Percentiles rank a stretch among this genome's conserved stretches.
Conservation (phyloP, 1,140 invertebrate genomes). For the Pseudomyrmex sp. region DNA sequence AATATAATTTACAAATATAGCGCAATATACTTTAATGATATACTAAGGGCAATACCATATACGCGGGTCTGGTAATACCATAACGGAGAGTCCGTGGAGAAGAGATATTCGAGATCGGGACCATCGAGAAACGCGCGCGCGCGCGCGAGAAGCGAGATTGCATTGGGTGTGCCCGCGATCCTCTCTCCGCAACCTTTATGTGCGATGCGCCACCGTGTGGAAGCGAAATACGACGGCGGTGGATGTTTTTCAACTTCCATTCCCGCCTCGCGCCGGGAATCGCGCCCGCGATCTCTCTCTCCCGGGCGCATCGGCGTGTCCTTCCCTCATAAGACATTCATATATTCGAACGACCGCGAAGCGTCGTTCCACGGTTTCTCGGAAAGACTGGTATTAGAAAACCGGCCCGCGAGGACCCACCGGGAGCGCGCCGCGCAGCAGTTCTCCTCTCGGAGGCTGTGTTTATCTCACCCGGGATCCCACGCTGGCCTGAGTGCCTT, state of each 20-base stretch:
- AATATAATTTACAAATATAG: too few relatives aligned
- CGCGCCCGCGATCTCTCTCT: conserved; percentile 11
- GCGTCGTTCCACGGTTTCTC: conserved; percentile 68
- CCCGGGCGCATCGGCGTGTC: conserved; percentile 12
- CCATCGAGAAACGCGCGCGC: neutral
- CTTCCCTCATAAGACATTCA: conserved; percentile 73
- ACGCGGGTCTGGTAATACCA: too few relatives aligned
- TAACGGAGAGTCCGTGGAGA: neutral
- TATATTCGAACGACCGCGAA: conserved; percentile 74
- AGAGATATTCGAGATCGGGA: conserved; percentile 11
- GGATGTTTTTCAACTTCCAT: conserved; percentile 48
- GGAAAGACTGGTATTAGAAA: conserved; percentile 75
- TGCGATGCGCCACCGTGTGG: conserved; percentile 35
- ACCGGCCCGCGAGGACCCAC: conserved; percentile 60
- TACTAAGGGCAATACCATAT: too few relatives aligned
- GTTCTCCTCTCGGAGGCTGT: conserved; percentile 52
- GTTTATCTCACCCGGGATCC: conserved; percentile 72
- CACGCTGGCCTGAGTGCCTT: conserved; percentile 73
- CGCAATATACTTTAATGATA: too few relatives aligned
- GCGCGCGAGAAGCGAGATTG: conserved; percentile 43
- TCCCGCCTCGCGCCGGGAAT: conserved; percentile 32
- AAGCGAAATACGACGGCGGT: neutral
- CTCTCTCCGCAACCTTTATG: conserved; percentile 40
- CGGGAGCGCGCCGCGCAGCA: conserved; percentile 57
- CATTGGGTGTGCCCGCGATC: conserved; percentile 48